A percentile compares a stretch with the other conserved stretches of the same genome.
phyloP scores from a whole-genome alignment of 2,888 invertebrate species.

The Pyrocoelia pectoralis region DNA sequence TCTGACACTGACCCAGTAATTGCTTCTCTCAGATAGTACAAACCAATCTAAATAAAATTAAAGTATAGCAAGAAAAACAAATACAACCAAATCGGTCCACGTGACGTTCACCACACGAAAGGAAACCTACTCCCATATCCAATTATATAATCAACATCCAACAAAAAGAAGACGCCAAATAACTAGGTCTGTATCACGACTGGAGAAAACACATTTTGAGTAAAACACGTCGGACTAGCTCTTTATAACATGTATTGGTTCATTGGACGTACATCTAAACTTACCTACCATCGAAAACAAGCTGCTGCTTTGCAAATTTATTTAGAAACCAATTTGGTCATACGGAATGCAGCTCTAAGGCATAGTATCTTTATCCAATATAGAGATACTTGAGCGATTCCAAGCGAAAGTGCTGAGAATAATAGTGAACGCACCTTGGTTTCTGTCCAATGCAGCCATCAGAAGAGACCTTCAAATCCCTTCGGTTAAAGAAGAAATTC shows the following conservation, averaged over 20 bases:
- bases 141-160: slow-evolving; percentile 4
- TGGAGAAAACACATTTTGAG: slow-evolving; percentile 6
- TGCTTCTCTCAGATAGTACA: too few relatives aligned
- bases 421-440: neutral
- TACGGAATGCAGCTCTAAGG: neutral
- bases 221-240: neutral
- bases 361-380: neutral
- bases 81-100: neutral
- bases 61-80: too few relatives aligned
- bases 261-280: slow-evolving; percentile 5
- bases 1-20: too few relatives aligned
- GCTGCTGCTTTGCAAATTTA: neutral
- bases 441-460: neutral
- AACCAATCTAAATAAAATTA: too few relatives aligned
- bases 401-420: neutral
- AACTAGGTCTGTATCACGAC: neutral
- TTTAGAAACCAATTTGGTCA: slow-evolving; percentile 1
- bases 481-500: neutral
- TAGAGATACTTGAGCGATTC: slow-evolving; percentile 8
- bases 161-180: neutral
- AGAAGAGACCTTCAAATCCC: neutral
- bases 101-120: neutral
- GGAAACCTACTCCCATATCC: neutral
- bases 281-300: neutral
- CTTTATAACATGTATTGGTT: slow-evolving; percentile 9